A percentile compares a stretch with the other conserved stretches of the same genome.
Evolutionary conservation across 2,113 vertebrate genomes (phyloP).

Genomic region (Rhabdornis inornatus): DNA sequence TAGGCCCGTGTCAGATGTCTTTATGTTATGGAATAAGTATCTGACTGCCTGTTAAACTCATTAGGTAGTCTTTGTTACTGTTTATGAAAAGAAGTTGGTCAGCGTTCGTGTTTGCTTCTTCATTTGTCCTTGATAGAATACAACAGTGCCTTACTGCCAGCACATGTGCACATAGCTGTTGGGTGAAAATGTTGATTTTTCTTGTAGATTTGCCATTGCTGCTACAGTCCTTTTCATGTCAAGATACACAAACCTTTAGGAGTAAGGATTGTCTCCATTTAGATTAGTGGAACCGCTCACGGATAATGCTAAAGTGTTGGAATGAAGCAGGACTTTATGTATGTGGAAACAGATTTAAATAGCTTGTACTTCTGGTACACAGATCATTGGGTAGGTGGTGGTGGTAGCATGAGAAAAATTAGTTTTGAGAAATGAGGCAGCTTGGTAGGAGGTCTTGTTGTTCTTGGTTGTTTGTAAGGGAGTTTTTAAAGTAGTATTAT

Average conservation of each 20-base stretch:
- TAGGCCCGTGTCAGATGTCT: not conserved
- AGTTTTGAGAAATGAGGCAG: not conserved
- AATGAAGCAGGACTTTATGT: not conserved
- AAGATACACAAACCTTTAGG: not conserved
- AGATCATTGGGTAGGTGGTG: not conserved
- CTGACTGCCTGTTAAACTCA: not conserved
- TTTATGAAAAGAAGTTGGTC: not conserved
- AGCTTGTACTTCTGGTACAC: not conserved
- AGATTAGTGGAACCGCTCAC: fast-evolving
- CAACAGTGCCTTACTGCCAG: not conserved
- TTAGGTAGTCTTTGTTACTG: not conserved
- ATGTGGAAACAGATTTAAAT: not conserved
- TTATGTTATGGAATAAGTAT: not conserved
- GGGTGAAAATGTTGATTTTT: not conserved
- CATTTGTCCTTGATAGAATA: not conserved
- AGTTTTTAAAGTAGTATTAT: not conserved
- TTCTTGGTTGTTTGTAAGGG: not conserved
- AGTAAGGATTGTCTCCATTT: not conserved
- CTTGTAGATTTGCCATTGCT: not conserved
- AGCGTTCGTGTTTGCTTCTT: not conserved
- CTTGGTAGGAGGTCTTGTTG: not conserved
- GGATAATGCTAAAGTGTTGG: not conserved
- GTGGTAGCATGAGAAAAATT: not conserved
- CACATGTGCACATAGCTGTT: not conserved
- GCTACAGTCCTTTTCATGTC: not conserved